Evolutionary conservation across 1,140 invertebrate genomes (phyloP), one percentile per base, ranked within the genome.

Genomic region (Camponotus pennsylvanicus): DNA sequence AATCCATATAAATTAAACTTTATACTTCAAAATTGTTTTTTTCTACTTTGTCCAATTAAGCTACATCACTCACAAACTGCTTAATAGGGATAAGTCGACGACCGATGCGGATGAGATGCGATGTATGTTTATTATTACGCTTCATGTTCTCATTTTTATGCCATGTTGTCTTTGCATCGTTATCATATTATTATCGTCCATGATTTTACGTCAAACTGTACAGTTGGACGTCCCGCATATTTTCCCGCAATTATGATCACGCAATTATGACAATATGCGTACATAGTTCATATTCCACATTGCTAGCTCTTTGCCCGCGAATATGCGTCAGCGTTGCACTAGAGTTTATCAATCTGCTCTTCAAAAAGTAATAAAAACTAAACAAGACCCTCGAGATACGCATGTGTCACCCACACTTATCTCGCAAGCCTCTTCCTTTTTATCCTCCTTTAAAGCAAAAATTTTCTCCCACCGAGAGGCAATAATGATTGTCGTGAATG

Each of bases 401-500:
- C 64, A 21, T 11, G 37, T 32, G 11, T 57, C 34, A 6, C 21
- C n/a, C 45, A 52, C 8, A 15, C 34, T 67, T 67, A 79, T 79
- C 77, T 34, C 32, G 37, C 34, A 42, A 13, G 6, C 11, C 7
- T 66, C 76, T 11, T 45, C 40, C 27, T 52, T 57, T 70, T 42
- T 15, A 52, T 52, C 49, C 13, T 52, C 4, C 4, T 52, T 18
- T 15, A 7, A 15, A 27, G 55, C 6, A 71, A 71, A 71, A 55
- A 55, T 52, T 34, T 3, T 32, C 45, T 71, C 34, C 52, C 52
- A 11, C 5, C 21, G 7, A 52, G 67, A 78, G 40, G 71, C 80
- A 37, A 71, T 71, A 80, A 63, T 18, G 73, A 84, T 85, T 71
- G 52, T 75, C 59, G 59, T 82, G 66, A 88, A 88, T 90, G 88